These are phyloP conservation scores for Habropoda laboriosa DNA, from an alignment of 1,140 invertebrate genomes.

Conservation along the genomic window DNA sequence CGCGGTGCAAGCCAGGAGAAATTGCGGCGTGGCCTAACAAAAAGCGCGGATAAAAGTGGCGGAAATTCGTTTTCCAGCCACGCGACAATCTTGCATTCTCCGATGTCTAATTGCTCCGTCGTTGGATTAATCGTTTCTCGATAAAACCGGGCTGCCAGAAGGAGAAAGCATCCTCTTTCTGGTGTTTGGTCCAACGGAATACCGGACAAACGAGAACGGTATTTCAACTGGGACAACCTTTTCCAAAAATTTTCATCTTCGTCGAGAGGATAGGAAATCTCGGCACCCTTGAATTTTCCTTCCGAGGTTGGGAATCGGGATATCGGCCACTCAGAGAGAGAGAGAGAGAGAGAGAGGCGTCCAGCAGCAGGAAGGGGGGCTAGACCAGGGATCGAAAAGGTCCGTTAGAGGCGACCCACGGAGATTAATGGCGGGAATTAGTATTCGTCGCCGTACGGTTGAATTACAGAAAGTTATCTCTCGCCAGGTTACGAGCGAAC, in stretches of 20 bases:
- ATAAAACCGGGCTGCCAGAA: neutral
- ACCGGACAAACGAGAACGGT: neutral
- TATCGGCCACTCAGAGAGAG: too few species aligned
- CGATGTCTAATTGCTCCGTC: neutral
- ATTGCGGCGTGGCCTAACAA: neutral
- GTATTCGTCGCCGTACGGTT: slow-evolving; percentile 76
- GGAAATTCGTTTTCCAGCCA: neutral
- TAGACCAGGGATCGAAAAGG: slow-evolving; percentile 56
- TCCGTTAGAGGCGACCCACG: slow-evolving; percentile 64
- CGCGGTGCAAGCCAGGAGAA: neutral
- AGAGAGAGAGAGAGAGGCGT: too few species aligned
- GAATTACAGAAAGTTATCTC: slow-evolving; percentile 78
- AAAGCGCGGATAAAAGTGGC: neutral
- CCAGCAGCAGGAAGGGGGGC: slow-evolving; percentile 51
- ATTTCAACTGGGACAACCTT: slow-evolving; percentile 1
- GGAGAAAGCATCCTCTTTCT: neutral
- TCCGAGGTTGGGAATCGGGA: too few species aligned
- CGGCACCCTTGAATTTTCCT: neutral
- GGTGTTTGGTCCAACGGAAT: neutral
- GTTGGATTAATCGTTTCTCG: slow-evolving; percentile 14
- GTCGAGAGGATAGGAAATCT: neutral
- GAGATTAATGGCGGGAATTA: slow-evolving; percentile 77
- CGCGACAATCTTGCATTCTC: neutral
- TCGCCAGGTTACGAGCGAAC: slow-evolving; percentile 67
- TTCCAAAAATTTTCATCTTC: neutral